Percentiles rank a stretch among this genome's conserved stretches.
phyloP scores from a whole-genome alignment of 2,113 vertebrate genomes.

The Cephalopterus ornatus region DNA sequence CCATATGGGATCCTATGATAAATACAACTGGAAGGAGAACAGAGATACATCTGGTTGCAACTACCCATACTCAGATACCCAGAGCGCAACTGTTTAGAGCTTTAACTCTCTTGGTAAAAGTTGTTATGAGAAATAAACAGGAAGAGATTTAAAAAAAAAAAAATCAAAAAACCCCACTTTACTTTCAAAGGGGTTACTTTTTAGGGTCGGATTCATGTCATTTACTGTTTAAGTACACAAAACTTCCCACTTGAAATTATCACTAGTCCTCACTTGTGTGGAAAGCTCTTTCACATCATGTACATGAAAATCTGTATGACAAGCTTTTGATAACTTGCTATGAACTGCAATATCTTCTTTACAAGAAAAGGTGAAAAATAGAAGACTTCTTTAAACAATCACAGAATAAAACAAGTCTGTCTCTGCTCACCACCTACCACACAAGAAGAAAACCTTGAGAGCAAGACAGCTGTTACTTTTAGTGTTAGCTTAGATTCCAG shows the following conservation, averaged over 20 bases:
- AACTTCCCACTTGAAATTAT: not conserved
- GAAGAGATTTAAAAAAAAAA: not conserved
- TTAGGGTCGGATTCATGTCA: fast-evolving
- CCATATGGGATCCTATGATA: not conserved
- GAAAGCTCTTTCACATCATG: not conserved
- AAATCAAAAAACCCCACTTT: not conserved
- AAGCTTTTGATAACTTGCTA: not conserved
- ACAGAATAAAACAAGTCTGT: not conserved
- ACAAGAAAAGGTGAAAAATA: not conserved
- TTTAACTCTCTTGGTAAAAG: not conserved
- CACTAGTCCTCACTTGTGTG: not conserved
- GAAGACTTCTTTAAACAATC: not conserved
- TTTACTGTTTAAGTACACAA: not conserved
- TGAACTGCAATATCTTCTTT: not conserved
- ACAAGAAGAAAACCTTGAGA: not conserved
- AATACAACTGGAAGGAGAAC: not conserved
- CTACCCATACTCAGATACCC: not conserved
- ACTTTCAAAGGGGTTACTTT: not conserved
- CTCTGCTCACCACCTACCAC: not conserved
- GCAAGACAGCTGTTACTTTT: not conserved
- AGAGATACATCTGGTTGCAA: not conserved
- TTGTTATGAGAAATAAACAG: not conserved
- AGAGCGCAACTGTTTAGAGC: not conserved
- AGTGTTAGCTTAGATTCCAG: not conserved
- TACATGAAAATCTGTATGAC: not conserved